Base-by-base conservation (phyloP, 2,113 vertebrate genomes). In the Oceanites oceanicus region DNA sequence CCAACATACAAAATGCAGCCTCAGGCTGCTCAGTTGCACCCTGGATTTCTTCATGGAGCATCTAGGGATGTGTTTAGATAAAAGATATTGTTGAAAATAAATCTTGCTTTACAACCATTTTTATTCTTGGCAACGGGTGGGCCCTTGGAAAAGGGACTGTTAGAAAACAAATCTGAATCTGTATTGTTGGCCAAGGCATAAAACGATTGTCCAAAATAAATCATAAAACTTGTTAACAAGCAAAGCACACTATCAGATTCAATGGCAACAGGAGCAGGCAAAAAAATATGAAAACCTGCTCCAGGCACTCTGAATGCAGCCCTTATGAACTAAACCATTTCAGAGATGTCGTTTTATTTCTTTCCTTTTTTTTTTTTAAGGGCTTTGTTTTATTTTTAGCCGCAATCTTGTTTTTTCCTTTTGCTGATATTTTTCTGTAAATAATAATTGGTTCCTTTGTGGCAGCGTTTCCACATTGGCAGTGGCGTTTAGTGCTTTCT, bases 371-470 rank as follows among this genome's bases (percentile, higher is more conserved):
- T 61, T 76, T 61, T 80, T 84, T 52, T 21, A 65, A 70, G 32
- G 30, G 9, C 3, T 78, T 81, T n/a, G 13, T 50, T 88, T 90
- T 71, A 80, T 78, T 94, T 91, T 93, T 86, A 92, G 42, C 30
- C 58, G 9, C n/a, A 53, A 83, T 82, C 72, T 36, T 89, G 26
- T 18, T 93, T 78, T 61, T 32, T 5, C 6, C 22, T 56, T 84
- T 88, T 94, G 56, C 87, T 92, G 80, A 72, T 90, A 91, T 94
- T 95, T 96, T 94, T 77, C 85, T 59, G 36, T 94, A 96, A 94
- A 95, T 95, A 95, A 93, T 96, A 95, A 94, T 95, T 94, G 86
- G n/a, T 75, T 94, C 83, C 91, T 95, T 97, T 96, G 88, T 94
- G 92, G 52, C 82, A 92, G 47, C 78, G 30, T 92, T 96, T 96